These are phyloP conservation scores for Thryonomys swinderianus DNA, from an alignment of 2,113 vertebrate genomes.

Conservation along the genomic window DNA sequence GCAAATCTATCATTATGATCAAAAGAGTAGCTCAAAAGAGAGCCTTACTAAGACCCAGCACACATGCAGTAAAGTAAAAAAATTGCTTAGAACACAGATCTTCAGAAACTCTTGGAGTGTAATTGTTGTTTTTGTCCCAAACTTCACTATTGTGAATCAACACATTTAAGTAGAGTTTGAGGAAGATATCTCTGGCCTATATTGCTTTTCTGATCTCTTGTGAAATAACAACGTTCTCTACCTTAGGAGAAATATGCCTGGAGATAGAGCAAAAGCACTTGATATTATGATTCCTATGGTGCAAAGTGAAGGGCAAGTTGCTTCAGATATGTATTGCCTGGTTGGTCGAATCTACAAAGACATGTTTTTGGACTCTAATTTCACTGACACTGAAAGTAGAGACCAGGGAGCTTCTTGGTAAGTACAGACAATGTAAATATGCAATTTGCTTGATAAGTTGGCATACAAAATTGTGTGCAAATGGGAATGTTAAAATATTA, in stretches of 20 bases:
- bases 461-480: background rate
- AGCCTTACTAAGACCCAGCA: background rate
- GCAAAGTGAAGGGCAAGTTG: conserved; percentile 93
- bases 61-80: background rate
- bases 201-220: conserved; percentile 20
- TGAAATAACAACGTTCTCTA: conserved; percentile 54
- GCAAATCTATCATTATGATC: background rate
- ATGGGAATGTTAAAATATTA: background rate
- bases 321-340: conserved; percentile 98
- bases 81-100: background rate
- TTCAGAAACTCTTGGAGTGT: background rate
- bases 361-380: conserved; percentile 96
- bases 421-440: conserved; percentile 72
- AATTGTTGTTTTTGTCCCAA: conserved; percentile 1
- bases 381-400: conserved; percentile 92
- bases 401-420: conserved; percentile 94
- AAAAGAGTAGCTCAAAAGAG: background rate
- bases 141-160: conserved; percentile 14
- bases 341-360: conserved; percentile 99
- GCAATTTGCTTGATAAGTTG: background rate
- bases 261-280: conserved; percentile 95
- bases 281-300: conserved; percentile 97
- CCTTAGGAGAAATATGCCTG: conserved; percentile 93
- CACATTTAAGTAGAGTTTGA: conserved; percentile 4
- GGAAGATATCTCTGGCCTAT: background rate